These are phyloP conservation scores for Perca fluviatilis DNA, from an alignment of 2,113 vertebrate genomes.

Conservation along the genomic window DNA sequence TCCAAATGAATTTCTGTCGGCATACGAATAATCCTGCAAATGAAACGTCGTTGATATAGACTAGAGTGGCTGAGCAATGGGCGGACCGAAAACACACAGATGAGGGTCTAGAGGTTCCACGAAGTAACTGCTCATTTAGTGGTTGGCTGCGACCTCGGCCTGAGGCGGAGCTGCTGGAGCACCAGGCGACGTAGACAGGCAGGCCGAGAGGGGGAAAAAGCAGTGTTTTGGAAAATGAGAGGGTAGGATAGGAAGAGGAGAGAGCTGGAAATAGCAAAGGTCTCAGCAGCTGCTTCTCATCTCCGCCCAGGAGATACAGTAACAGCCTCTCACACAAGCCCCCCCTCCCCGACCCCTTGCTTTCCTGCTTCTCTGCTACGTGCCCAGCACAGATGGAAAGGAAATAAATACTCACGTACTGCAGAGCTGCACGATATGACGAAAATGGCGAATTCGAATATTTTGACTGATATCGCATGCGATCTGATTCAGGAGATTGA, in stretches of 20 bases:
- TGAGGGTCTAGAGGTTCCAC: slow-evolving; percentile 49
- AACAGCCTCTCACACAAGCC: slow-evolving; percentile 25
- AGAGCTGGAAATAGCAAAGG: slow-evolving; percentile 79
- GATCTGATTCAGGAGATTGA: too few species aligned
- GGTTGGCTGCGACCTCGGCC: slow-evolving; percentile 47
- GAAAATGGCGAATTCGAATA: too few species aligned
- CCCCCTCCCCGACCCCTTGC: not conserved
- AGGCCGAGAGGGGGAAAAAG: slow-evolving; percentile 43
- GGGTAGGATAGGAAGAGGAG: slow-evolving; percentile 72
- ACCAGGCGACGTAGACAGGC: slow-evolving; percentile 1
- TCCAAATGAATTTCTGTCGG: too few species aligned
- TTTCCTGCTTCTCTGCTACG: not conserved
- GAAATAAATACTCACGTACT: not conserved
- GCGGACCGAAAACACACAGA: slow-evolving; percentile 50
- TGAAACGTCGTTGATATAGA: too few species aligned
- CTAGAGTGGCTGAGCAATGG: slow-evolving; percentile 16
- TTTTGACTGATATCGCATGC: too few species aligned
- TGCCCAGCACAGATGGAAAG: not conserved
- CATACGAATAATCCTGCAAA: too few species aligned
- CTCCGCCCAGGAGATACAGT: slow-evolving; percentile 56
- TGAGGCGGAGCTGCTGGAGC: slow-evolving; percentile 49
- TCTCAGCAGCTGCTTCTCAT: slow-evolving; percentile 75
- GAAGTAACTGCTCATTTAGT: slow-evolving; percentile 63
- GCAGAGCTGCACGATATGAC: too few species aligned
- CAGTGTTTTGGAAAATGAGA: slow-evolving; percentile 85